Evolutionary conservation across 2,797 vertebrate species (phyloP).

Genomic region (Lacerta bilineata): DNA sequence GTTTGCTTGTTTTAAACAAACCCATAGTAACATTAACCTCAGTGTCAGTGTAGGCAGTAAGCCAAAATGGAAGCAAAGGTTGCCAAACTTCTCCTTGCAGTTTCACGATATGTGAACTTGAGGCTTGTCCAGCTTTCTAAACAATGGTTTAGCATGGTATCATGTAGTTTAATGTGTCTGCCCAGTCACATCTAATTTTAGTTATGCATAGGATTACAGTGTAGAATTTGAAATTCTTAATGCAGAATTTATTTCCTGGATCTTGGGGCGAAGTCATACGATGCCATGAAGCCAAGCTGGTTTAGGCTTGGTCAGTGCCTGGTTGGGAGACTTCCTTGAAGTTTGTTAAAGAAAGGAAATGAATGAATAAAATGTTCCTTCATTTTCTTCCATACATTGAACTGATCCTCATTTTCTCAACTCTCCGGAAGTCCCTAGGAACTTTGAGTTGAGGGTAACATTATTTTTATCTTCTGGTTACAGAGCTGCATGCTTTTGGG

Average conservation of each 20-base stretch:
- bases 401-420: constrained; percentile 17
- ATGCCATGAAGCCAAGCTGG: background rate
- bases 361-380: background rate
- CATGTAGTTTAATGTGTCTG: too few relatives aligned
- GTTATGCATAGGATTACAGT: background rate
- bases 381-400: background rate
- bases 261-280: background rate
- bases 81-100: background rate
- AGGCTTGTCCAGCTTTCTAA: background rate
- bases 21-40: background rate
- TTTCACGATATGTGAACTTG: background rate
- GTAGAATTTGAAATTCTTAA: background rate
- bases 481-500: constrained; percentile 98
- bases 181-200: background rate
- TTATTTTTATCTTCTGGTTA: constrained; percentile 59
- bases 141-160: background rate
- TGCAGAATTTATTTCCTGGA: background rate
- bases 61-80: background rate
- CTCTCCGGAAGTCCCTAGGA: constrained; percentile 17
- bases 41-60: background rate
- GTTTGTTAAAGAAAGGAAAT: background rate
- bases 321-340: background rate
- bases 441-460: constrained; percentile 48
- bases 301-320: background rate
- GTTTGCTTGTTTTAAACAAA: background rate